Base-by-base conservation (phyloP, 1,140 invertebrate genomes). In the Philotrypesis tridentata region DNA sequence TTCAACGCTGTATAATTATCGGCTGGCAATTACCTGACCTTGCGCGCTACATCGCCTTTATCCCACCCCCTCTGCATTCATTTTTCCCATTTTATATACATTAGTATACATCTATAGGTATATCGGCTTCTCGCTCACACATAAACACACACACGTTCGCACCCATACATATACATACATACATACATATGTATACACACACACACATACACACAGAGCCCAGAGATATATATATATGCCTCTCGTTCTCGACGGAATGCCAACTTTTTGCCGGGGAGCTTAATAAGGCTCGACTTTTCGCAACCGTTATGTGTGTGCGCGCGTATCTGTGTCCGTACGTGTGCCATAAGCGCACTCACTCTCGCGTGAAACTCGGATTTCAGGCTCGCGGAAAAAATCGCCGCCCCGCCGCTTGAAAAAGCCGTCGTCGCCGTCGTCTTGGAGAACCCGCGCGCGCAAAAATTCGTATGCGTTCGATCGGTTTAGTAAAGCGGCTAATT, bases 71-170 rank as follows among this genome's bases (percentile, higher is more conserved):
- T 33, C 71, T 25, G 25, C 55, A 79, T 79, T 71, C n/a, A 40
- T 71, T 71, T n/a, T 70, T 60, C 29, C 21, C 14, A 60, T 43
- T 43, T 31, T 61, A 78, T 78, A 31, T 68, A 5, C n/a, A n/a
- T n/a, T n/a, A n/a, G n/a, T n/a, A n/a, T n/a, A n/a, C n/a, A n/a
- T n/a, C n/a, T n/a, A n/a, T n/a, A n/a, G n/a, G n/a, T n/a, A n/a
- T n/a, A n/a, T n/a, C n/a, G n/a, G n/a, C n/a, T n/a, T n/a, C n/a
- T n/a, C n/a, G n/a, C n/a, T n/a, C n/a, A n/a, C n/a, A n/a, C n/a
- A n/a, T n/a, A n/a, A n/a, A n/a, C n/a, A n/a, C n/a, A n/a, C n/a
- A n/a, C n/a, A n/a, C n/a, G n/a, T n/a, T n/a, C n/a, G n/a, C n/a
- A n/a, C n/a, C n/a, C n/a, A n/a, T n/a, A n/a, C n/a, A n/a, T n/a